Evolutionary conservation across 2,113 vertebrate species (phyloP), one percentile per base, ranked within the genome.

Genomic region (Channa maculata): DNA sequence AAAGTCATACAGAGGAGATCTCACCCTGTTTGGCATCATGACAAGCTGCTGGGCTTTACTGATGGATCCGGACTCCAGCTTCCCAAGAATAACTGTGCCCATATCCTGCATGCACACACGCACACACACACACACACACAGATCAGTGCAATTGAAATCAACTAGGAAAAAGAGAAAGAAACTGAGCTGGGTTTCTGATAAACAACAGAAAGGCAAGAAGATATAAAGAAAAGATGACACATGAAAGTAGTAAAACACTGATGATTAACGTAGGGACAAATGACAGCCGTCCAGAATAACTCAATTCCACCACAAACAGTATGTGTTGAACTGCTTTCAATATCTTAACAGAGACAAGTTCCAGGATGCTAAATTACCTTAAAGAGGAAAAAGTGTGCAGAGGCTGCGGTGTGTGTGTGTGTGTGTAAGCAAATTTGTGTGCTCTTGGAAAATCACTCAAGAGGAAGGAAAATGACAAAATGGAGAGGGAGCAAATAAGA

Each of bases 11-110:
- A 33, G 46, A 55, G 50, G 51, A 46, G 41, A 33, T 67, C 91
- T 90, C 94, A 99, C 98, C 96, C 98, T 96, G 91, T 99, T 99
- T 88, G 98, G 98, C 98, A 99, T 99, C 98, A 99, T 99, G 84
- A 97, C 95, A 88, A 99, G 95, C 91, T 98, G 97, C 74, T 98
- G 97, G 91, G 97, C 97, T 97, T 98, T 99, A 89, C 95, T 95
- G 90, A 99, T 98, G 66, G 89, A 96, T 74, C 98, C 98, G 0
- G 98, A 99, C 92, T 99, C 98, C 94, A 99, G 94, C 92, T 99
- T 99, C 80, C 98, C 98, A 43, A 99, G 95, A 83, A 99, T 95
- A 78, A 99, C 97, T 14, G 97, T 99, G 77, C 98, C 98, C 98
- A 99, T 99, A 87, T 99, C 98, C 98, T 99, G 79, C 2, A 90